Evolutionary conservation across 2,797 vertebrate species (phyloP).

Genomic region (Oreonectes daqikongensis): DNA sequence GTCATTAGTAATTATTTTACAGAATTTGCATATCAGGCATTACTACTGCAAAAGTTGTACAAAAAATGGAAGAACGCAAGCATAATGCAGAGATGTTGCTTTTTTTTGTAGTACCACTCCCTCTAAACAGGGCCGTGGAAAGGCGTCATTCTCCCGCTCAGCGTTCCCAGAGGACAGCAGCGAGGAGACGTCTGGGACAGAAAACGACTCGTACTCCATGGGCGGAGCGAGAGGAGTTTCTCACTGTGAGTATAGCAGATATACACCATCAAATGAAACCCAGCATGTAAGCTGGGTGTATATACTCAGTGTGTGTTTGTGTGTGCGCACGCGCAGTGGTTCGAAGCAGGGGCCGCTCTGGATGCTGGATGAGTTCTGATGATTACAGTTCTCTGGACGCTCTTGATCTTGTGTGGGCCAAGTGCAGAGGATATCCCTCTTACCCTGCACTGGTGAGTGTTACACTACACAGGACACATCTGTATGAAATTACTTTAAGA

Average conservation of each 20-base stretch:
- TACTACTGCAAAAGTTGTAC: background rate
- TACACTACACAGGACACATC: background rate
- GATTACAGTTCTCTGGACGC: conserved; percentile 93
- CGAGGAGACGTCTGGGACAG: conserved; percentile 96
- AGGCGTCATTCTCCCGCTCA: conserved; percentile 92
- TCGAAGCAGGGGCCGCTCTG: conserved; percentile 83
- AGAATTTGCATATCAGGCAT: no score
- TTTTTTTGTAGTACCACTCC: conserved; percentile 87
- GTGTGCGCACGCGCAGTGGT: conserved; percentile 78
- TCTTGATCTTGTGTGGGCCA: conserved; percentile 97
- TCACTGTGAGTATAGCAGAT: conserved; percentile 74
- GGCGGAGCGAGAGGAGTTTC: conserved; percentile 88
- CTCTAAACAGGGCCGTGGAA: conserved; percentile 95
- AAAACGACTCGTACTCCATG: conserved; percentile 96
- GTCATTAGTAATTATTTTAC: no score
- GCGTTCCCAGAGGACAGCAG: conserved; percentile 97
- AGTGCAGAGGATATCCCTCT: conserved; percentile 96
- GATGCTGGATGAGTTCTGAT: conserved; percentile 93
- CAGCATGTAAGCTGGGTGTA: background rate
- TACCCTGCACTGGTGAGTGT: conserved; percentile 92
- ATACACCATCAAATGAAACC: background rate
- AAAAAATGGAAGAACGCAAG: background rate
- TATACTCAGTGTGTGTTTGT: background rate
- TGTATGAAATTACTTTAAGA: background rate
- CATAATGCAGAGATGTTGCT: background rate